Conservation (phyloP, 1,140 invertebrate genomes). For the Brevipalpus yothersi region DNA sequence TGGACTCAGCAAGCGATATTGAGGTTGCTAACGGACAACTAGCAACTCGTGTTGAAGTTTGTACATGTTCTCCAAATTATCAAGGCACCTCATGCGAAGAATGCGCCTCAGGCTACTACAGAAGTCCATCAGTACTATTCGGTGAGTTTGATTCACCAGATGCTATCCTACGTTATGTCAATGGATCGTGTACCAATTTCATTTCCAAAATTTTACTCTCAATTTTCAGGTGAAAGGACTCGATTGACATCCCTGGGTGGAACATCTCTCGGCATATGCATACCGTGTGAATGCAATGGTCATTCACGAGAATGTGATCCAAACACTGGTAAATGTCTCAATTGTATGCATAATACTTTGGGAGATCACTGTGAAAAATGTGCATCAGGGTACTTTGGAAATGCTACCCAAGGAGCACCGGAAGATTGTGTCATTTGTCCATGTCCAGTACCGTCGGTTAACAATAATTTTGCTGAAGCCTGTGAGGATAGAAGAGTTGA, state of each 20-base stretch:
- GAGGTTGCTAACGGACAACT: constrained; percentile 20
- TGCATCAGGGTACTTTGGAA: constrained; percentile 68
- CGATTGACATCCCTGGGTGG: constrained; percentile 23
- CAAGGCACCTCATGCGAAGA: constrained; percentile 66
- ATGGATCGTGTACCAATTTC: neutral
- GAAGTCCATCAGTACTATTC: constrained; percentile 18
- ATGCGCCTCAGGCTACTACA: constrained; percentile 66
- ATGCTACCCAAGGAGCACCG: constrained; percentile 55
- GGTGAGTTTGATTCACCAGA: too few relatives aligned
- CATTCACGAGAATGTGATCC: constrained; percentile 74
- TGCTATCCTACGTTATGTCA: constrained; percentile 18
- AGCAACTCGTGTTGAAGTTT: constrained; percentile 49
- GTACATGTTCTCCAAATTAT: constrained; percentile 76
- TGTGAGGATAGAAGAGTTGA: constrained; percentile 30
- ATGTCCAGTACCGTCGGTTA: constrained; percentile 64
- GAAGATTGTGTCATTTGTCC: constrained; percentile 84
- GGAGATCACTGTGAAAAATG: constrained; percentile 86
- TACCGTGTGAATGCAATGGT: constrained; percentile 61
- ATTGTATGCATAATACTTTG: constrained; percentile 70
- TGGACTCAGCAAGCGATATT: constrained; percentile 37
- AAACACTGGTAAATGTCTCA: constrained; percentile 60
- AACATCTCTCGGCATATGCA: constrained; percentile 63
- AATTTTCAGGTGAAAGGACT: too few relatives aligned
- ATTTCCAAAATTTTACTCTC: too few relatives aligned
- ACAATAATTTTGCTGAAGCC: constrained; percentile 77